Conservation (phyloP, 2,113 vertebrate genomes). For the Sinocyclocheilus anophthalmus region DNA sequence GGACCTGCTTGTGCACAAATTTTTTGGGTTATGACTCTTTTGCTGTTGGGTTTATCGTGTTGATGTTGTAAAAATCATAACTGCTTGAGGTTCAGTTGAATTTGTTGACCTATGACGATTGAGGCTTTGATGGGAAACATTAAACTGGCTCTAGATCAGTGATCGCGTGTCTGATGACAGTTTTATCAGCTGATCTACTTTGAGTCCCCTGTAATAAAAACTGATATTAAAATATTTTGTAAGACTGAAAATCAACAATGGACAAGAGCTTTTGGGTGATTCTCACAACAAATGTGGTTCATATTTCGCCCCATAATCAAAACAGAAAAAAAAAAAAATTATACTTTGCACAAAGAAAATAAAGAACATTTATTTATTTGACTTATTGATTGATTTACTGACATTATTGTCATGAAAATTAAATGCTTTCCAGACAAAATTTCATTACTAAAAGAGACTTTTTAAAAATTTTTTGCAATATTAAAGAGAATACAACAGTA, state of each 20-base stretch:
- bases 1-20: constrained; percentile 5
- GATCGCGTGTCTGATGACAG: no score
- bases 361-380: no score
- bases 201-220: neutral
- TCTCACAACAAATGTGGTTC: neutral
- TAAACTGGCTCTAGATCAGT: neutral
- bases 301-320: neutral
- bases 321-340: neutral
- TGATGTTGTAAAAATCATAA: neutral
- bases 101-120: neutral
- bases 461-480: no score
- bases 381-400: no score
- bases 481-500: no score
- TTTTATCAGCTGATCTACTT: neutral
- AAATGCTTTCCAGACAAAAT: no score
- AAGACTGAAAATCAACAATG: neutral
- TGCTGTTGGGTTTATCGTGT: constrained; percentile 8
- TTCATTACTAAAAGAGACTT: no score
- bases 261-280: neutral
- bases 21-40: neutral
- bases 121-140: neutral
- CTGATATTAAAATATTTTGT: neutral
- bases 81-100: neutral
- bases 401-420: no score
- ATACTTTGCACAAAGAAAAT: neutral